A percentile compares a stretch with the other conserved stretches of the same genome.
These are phyloP conservation scores for Amblyteles armatorius DNA, from an alignment of 2,888 invertebrate genomes.

Conservation along the genomic window DNA sequence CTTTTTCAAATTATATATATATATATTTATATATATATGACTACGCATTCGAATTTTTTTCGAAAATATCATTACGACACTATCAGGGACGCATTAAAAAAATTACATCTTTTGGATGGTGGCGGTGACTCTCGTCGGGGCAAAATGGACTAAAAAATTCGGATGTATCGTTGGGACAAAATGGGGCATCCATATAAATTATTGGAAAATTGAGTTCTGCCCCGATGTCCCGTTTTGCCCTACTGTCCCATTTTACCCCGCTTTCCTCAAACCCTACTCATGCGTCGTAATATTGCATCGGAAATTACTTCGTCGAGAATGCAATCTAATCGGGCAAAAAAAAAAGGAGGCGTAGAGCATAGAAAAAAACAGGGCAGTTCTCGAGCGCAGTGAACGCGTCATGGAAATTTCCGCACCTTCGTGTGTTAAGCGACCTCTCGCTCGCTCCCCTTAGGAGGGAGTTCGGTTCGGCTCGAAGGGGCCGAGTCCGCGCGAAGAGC, in stretches of 20 bases:
- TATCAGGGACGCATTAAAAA: too few species aligned
- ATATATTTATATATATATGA: too few species aligned
- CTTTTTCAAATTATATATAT: too few species aligned
- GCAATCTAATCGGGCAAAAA: not conserved
- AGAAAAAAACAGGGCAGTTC: constrained; percentile 28
- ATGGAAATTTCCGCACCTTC: constrained; percentile 65
- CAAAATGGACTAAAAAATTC: too few species aligned
- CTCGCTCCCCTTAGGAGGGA: constrained; percentile 17
- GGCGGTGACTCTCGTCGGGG: too few species aligned
- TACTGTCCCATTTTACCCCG: too few species aligned
- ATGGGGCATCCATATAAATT: not conserved
- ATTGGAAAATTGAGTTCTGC: too few species aligned
- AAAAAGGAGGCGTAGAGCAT: not conserved
- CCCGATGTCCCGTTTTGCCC: too few species aligned
- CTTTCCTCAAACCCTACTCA: not conserved
- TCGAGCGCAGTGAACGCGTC: constrained; percentile 42
- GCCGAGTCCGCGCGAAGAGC: constrained; percentile 5
- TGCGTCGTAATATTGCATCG: not conserved
- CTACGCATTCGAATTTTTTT: too few species aligned
- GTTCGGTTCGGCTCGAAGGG: not conserved
- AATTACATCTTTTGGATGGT: too few species aligned
- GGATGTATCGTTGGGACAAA: too few species aligned
- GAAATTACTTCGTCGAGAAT: not conserved
- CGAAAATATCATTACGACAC: too few species aligned
- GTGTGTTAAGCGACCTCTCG: constrained; percentile 23